Base-by-base conservation (phyloP, 2,113 vertebrate species). In the Salvator merianae region DNA sequence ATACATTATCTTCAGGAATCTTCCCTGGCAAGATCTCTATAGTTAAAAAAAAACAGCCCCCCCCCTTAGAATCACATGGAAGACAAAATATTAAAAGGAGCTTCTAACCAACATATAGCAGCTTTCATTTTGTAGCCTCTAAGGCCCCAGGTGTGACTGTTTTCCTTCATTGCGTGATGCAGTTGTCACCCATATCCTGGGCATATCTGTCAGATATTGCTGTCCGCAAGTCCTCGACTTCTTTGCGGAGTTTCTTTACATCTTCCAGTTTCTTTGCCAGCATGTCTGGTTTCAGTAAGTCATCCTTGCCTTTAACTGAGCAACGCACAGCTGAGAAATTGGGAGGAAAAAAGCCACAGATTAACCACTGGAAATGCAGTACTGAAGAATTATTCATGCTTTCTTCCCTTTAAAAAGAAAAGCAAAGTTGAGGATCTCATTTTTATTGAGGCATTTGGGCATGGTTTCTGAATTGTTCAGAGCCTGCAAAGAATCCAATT, bases 141-240 rank as follows among this genome's bases (percentile, higher is more conserved):
- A 14, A 63, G 76, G 63, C 26, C 36, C 20, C 22, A 47, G 1
- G 9, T 36, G 14, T 69, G 40, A 30, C 34, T n/a, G 32, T 36
- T 26, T 81, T 66, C 85, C 87, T 86, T 95, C 90, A 97, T 87
- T 97, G 97, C n/a, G 98, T 98, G 88, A 98, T 98, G 95, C 99
- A 99, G 95, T 99, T 99, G 84, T 99, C 98, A 68, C 99, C 99
- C 99, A 99, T 98, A 94, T 99, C 99, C 95, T 99, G 98, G 16
- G 99, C 99, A 0, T 99, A 99, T 92, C 97, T 96, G 94, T 99
- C 98, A 70, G 98, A 98, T 88, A 99, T 97, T 0, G 96, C 97
- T 1, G 97, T 99, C 81, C 98, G 95, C 32, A 99, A 96, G 24
- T 98, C 98, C 88, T 99, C 98, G 0, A 99, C 97, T 12, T 99